phyloP scores from a whole-genome alignment of 2,888 invertebrate species.

The Monopis laevigella region DNA sequence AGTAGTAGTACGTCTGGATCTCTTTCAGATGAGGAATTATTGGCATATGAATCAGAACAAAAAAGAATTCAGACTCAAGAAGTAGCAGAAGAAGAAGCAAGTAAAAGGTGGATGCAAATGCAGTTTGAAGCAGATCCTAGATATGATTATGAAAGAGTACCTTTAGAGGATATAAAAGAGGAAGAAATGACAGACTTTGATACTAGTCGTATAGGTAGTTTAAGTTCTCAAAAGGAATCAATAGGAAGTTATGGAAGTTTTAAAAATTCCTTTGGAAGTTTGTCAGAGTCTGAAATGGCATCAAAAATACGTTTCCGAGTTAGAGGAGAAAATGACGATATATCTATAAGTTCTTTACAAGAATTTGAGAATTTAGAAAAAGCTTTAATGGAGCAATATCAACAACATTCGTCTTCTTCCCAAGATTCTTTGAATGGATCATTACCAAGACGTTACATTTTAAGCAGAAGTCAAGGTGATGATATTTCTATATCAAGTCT shows the following conservation, averaged over 20 bases:
- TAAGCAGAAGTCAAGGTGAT: conserved; percentile 82
- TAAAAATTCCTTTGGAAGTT: conserved; percentile 89
- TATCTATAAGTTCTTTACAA: conserved; percentile 91
- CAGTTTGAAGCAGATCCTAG: conserved; percentile 82
- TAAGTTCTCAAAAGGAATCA: conserved; percentile 80
- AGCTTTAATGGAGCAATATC: conserved; percentile 83
- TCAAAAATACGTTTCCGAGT: conserved; percentile 85
- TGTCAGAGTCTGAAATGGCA: conserved; percentile 90
- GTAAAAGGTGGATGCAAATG: conserved; percentile 91
- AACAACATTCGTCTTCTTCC: conserved; percentile 78
- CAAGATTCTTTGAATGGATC: conserved; percentile 89
- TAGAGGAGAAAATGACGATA: conserved; percentile 89
- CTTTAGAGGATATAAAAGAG: conserved; percentile 91
- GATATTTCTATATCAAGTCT: conserved; percentile 87
- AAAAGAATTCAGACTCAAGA: conserved; percentile 55
- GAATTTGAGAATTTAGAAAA: conserved; percentile 94
- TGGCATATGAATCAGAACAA: conserved; percentile 76
- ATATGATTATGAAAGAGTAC: conserved; percentile 84
- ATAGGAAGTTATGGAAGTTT: conserved; percentile 84
- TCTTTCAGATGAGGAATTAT: conserved; percentile 68
- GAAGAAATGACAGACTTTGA: conserved; percentile 91
- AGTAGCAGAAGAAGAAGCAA: conserved; percentile 71
- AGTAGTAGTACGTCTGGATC: conserved; percentile 65
- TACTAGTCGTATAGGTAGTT: conserved; percentile 78
- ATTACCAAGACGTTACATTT: conserved; percentile 75